A percentile compares a stretch with the other conserved stretches of the same genome.
phyloP scores from a whole-genome alignment of 2,888 invertebrate genomes.

The Sphaerophoria taeniata region DNA sequence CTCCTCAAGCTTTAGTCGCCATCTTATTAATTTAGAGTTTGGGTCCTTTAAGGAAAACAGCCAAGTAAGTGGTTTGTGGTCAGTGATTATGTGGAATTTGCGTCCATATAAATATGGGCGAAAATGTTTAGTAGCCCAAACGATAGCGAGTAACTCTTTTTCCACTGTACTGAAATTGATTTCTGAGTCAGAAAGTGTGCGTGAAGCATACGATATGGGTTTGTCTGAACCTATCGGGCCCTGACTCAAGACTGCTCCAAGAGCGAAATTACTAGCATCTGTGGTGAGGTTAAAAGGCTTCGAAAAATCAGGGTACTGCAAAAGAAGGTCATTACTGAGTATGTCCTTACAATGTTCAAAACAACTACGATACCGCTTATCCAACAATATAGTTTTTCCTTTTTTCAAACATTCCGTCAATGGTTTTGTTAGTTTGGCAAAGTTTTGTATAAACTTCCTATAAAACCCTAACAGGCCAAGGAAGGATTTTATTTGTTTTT shows the following conservation, averaged over 20 bases:
- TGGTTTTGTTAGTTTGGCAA: not conserved
- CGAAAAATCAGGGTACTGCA: conserved; percentile 24
- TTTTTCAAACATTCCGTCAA: conserved; percentile 3
- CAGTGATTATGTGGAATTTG: conserved; percentile 6
- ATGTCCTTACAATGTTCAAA: conserved; percentile 1
- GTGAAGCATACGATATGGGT: conserved; percentile 66
- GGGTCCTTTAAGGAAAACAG: conserved; percentile 17
- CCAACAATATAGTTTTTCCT: not conserved
- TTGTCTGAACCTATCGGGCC: conserved; percentile 35
- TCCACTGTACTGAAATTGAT: conserved; percentile 12
- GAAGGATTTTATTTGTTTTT: conserved; percentile 70
- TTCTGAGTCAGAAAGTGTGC: conserved; percentile 19
- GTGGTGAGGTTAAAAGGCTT: conserved; percentile 17
- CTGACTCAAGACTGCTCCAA: conserved; percentile 12
- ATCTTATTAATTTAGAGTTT: conserved; percentile 3
- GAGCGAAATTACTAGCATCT: conserved; percentile 18
- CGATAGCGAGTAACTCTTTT: conserved; percentile 25
- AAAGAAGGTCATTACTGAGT: not conserved
- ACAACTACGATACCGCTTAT: not conserved
- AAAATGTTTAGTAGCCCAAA: conserved; percentile 21
- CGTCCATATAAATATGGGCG: conserved; percentile 19
- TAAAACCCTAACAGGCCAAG: conserved; percentile 68
- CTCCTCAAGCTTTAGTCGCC: not conserved
- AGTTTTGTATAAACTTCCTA: conserved; percentile 60
- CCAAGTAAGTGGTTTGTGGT: conserved; percentile 19